Evolutionary conservation across 1,140 invertebrate species (phyloP), one percentile per base, ranked within the genome.

Genomic region (Hydropsyche tenuis): DNA sequence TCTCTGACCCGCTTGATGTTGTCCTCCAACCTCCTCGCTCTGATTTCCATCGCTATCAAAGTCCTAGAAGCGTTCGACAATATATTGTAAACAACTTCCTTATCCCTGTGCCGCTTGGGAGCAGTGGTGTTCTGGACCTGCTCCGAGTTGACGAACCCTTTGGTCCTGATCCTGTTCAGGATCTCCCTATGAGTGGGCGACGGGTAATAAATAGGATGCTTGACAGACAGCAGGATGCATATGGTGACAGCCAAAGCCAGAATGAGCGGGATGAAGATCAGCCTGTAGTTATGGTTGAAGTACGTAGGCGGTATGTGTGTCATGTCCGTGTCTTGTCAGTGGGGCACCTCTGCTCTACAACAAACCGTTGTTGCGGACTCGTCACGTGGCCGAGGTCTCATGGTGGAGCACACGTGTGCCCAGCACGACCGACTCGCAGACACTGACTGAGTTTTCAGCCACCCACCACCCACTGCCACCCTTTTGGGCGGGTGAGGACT

Each of bases 21-120:
- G 83, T 86, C 85, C 79, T 86, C 82, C 68, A 86, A 81, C 80
- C 85, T 80, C 79, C 83, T 83, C 46, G 85, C 84, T 81, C 85
- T 85, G 81, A 85, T 85, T 82, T 85, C 85, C 85, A 86, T 86
- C 80, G 85, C 84, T 82, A 85, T 86, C 79, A 86, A 82, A 69
- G 83, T 85, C 76, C 82, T 83, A 72, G 84, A 85, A 66, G 84
- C 84, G 81, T 86, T 85, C 80, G 84, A 81, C 64, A 83, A 65
- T n/a, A 75, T 62, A 68, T 78, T 78, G 56, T 75, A 75, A 7
- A 73, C 46, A 6, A 75, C 65, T 51, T 78, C 76, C 23, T 75
- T 73, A 12, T 66, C 69, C 60, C 66, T 72, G 22, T 72, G 51
- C 16, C 69, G 73, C 51, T 71, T 75, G 6, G 23, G 68, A 0